Evolutionary conservation across 2,888 invertebrate species (phyloP).

Genomic region (Heteromurus nitidus): DNA sequence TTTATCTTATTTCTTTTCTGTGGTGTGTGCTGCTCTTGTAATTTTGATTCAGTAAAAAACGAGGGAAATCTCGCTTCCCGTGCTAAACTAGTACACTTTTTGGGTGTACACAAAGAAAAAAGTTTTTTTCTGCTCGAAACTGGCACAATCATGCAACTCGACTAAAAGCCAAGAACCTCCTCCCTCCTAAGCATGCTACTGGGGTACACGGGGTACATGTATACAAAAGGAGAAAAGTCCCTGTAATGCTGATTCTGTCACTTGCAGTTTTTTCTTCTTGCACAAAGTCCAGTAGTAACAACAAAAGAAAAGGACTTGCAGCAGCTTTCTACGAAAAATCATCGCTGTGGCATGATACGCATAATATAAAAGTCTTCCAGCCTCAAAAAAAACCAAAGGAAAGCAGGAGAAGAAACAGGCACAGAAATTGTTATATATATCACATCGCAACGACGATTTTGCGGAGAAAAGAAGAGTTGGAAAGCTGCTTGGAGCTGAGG

Average conservation of each 20-base stretch:
- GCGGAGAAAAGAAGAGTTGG: not conserved
- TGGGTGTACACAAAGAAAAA: slow-evolving; percentile 20
- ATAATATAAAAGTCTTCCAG: not conserved
- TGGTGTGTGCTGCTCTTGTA: slow-evolving; percentile 7
- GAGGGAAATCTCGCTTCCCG: slow-evolving; percentile 48
- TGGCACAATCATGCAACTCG: slow-evolving; percentile 38
- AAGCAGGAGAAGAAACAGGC: not conserved
- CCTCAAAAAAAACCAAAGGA: not conserved
- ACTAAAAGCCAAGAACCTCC: no score
- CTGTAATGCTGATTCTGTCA: not conserved
- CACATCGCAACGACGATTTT: no score
- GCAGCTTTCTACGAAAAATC: not conserved
- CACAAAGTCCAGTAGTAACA: not conserved
- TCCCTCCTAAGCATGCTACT: not conserved
- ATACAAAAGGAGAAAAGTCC: not conserved
- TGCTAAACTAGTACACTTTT: slow-evolving; percentile 28
- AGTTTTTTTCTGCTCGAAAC: slow-evolving; percentile 13
- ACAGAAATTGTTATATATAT: no score
- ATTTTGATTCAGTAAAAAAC: slow-evolving; percentile 20
- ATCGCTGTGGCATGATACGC: not conserved
- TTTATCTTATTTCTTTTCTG: slow-evolving; percentile 7
- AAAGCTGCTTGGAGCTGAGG: not conserved
- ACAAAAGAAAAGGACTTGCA: not conserved
- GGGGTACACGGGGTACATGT: not conserved
- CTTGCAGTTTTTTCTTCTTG: not conserved